Evolutionary conservation across 2,113 vertebrate genomes (phyloP), one percentile per base, ranked within the genome.

Genomic region (Prinia subflava): DNA sequence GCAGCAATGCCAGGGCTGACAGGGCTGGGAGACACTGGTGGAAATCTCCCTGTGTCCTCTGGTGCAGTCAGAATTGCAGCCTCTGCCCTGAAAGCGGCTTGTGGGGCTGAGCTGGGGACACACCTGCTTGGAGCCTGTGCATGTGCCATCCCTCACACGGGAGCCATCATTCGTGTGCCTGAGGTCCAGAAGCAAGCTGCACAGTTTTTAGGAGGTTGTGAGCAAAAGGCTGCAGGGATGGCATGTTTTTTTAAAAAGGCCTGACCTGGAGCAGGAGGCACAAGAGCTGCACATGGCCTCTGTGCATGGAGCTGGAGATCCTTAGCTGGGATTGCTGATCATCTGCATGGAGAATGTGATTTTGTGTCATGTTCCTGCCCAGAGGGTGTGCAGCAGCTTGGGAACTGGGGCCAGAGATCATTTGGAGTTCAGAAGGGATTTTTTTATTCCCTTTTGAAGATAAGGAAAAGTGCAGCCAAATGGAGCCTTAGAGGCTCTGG

Each of bases 131-230:
- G 33, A 71, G 70, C 69, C 2, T 79, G 24, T 64, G 56, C 53
- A 83, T 1, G 0, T 19, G 4, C 44, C 15, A 9, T 41, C n/a
- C n/a, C 52, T 64, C 28, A 5, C 10, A 0, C 0, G 1, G 62
- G 30, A 67, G 52, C 65, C 56, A 5, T 59, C 12, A 1, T 50
- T n/a, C 41, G 23, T 13, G 10, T 33, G 3, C 65, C 30, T 6
- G 62, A 31, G 69, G 33, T 39, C 35, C 30, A 44, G 81, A 33
- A 68, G 46, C 31, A 23, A 56, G 57, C 27, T 31, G 53, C 9
- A 4, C 2, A 9, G 24, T 27, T 91, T 27, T 91, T 14, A 56
- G 65, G 69, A 60, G 41, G 62, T 3, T 17, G 24, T 14, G n/a
- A 79, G 70, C 70, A 57, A 56, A 64, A 59, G n/a, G 55, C 3